Evolutionary conservation across 2,888 invertebrate species (phyloP).

Genomic region (Corythucha ciliata): DNA sequence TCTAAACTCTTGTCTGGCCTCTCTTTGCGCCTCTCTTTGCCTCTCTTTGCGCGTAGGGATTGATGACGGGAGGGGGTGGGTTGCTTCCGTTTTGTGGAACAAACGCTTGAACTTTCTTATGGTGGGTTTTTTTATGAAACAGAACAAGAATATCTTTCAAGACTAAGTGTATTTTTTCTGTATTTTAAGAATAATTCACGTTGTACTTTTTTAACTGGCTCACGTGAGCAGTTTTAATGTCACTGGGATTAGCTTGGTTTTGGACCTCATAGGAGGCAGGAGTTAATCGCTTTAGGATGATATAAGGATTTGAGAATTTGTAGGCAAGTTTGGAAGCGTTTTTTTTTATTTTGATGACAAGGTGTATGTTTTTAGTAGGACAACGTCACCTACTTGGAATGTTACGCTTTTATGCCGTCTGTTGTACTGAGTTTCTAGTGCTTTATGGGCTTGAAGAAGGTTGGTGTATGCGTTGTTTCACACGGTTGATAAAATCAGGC

Average conservation of each 20-base stretch:
- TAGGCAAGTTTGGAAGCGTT: neutral
- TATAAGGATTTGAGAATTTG: constrained; percentile 4
- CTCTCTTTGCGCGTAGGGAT: too few species aligned
- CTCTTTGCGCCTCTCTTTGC: too few species aligned
- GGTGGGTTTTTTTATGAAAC: too few species aligned
- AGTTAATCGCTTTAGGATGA: neutral
- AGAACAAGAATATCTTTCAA: too few species aligned
- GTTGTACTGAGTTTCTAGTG: neutral
- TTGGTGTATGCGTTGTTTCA: constrained; percentile 10
- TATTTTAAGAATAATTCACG: too few species aligned
- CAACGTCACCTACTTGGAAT: constrained; percentile 1
- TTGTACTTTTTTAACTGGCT: constrained; percentile 13
- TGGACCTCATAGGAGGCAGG: constrained; percentile 2
- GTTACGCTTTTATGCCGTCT: neutral
- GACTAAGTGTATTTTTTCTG: too few species aligned
- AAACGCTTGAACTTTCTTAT: too few species aligned
- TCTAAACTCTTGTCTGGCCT: too few species aligned
- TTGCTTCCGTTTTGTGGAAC: too few species aligned
- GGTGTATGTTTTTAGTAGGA: constrained; percentile 11
- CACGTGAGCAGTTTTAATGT: constrained; percentile 5
- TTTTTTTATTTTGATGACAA: neutral
- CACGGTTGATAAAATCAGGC: neutral
- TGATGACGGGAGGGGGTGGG: too few species aligned
- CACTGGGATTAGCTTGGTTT: neutral
- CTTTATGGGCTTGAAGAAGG: constrained; percentile 4